Conservation (phyloP, 2,797 vertebrate species). For the Coregonus sp. region DNA sequence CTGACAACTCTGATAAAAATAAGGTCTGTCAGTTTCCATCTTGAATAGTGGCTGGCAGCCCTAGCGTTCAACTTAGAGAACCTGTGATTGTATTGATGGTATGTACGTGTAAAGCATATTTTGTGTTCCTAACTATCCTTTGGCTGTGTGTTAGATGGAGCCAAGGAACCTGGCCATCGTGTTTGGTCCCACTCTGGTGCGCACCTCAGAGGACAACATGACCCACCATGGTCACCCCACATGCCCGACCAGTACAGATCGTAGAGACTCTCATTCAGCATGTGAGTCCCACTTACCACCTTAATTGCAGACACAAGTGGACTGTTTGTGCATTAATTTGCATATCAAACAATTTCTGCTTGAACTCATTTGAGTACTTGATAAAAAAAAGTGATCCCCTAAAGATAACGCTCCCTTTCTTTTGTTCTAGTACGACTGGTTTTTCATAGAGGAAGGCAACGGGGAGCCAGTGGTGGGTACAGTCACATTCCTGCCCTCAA, state of each 20-base stretch:
- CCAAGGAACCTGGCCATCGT: constrained; percentile 97
- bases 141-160: constrained; percentile 86
- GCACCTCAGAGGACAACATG: constrained; percentile 97
- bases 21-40: constrained; percentile 75
- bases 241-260: constrained; percentile 98
- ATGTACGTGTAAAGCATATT: neutral
- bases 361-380: neutral
- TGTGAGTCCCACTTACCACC: constrained; percentile 72
- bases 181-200: constrained; percentile 94
- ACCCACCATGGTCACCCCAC: constrained; percentile 98
- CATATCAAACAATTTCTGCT: neutral
- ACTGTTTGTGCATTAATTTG: neutral
- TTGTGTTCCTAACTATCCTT: neutral
- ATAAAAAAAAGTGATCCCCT: neutral
- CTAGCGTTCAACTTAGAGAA: neutral
- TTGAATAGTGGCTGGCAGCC: neutral
- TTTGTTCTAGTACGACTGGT: constrained; percentile 92
- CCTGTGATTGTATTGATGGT: neutral
- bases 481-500: constrained; percentile 8
- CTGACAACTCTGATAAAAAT: constrained; percentile 95
- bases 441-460: constrained; percentile 94
- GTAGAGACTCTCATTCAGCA: constrained; percentile 98
- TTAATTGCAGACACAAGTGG: neutral
- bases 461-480: constrained; percentile 93
- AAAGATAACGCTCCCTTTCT: constrained; percentile 14